Evolutionary conservation across 2,113 vertebrate genomes (phyloP), one percentile per base, ranked within the genome.

Genomic region (Acanthisitta chloris): DNA sequence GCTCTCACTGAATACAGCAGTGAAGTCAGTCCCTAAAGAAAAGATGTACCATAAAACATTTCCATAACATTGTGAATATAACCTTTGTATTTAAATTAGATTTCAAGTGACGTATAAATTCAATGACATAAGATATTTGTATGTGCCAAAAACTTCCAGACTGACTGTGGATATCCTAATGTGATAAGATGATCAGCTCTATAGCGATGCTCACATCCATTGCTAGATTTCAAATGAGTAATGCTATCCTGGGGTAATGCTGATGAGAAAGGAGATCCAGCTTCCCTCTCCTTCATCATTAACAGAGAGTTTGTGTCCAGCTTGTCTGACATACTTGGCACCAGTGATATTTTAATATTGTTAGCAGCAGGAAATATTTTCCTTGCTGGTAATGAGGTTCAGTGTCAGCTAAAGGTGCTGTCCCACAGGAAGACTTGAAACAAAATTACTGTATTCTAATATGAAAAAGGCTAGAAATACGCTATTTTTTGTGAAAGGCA

Each of bases 291-390:
- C 45, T 65, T 86, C 64, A n/a, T 71, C 77, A 54, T 4, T 92
- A 64, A 77, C 74, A 82, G 45, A 48, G 59, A 88, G 43, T n/a
- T n/a, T 18, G 26, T 33, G 69, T 92, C 70, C 91, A 81, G 59
- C 52, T 40, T 83, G 23, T 48, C 48, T 54, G 73, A 78, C 0
- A 0, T 78, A 52, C 77, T 74, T 86, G 61, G 81, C 89, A 79
- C 43, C 46, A 62, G 55, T 0, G 0, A 67, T 81, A 78, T 66
- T 91, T 86, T 81, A 78, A 72, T 89, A 89, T 59, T 9, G 7
- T 84, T 79, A 90, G 36, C 81, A 89, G 88, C 48, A 84, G 83
- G 91, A 91, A 88, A 36, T 86, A 73, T 61, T 89, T 89, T 43
- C 43, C 80, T 57, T 84, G 80, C 58, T 65, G 48, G 43, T 70